Percentiles rank a stretch among this genome's conserved stretches.
phyloP scores from a whole-genome alignment of 2,113 vertebrate species.

The Calyptomena viridis region DNA sequence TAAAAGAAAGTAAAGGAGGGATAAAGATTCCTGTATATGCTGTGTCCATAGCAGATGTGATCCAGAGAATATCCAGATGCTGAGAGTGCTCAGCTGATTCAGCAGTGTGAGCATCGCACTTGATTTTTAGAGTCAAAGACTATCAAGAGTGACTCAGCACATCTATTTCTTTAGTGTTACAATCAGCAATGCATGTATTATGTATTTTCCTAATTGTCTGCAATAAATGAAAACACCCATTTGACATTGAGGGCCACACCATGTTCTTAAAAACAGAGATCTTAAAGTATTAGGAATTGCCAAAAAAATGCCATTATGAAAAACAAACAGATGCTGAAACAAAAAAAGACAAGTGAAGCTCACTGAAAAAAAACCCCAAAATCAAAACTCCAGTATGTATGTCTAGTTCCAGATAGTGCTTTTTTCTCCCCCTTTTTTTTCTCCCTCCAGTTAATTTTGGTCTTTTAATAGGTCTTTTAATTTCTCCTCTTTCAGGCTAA shows the following conservation, averaged over 20 bases:
- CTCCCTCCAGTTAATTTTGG: not conserved
- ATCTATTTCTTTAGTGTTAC: not conserved
- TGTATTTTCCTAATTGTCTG: not conserved
- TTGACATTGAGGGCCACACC: not conserved
- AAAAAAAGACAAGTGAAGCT: not conserved
- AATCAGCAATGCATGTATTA: not conserved
- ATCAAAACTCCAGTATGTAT: too few relatives aligned
- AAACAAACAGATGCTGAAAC: not conserved
- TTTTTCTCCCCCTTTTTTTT: not conserved
- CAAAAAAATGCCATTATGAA: not conserved
- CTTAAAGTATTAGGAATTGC: not conserved
- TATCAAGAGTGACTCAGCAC: not conserved
- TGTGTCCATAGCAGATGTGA: not conserved
- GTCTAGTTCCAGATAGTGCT: not conserved
- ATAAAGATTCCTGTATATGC: not conserved
- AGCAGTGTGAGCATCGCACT: not conserved
- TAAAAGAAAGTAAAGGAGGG: not conserved
- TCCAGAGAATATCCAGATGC: not conserved
- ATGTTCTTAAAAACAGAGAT: not conserved
- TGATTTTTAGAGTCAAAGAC: not conserved
- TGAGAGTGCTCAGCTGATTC: not conserved
- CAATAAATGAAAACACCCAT: not conserved
- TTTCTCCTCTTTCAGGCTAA: not conserved
- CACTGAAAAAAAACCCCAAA: fast-evolving
- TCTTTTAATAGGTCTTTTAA: not conserved